Base-by-base conservation (phyloP, 1,140 invertebrate genomes). In the Radopholus similis region DNA sequence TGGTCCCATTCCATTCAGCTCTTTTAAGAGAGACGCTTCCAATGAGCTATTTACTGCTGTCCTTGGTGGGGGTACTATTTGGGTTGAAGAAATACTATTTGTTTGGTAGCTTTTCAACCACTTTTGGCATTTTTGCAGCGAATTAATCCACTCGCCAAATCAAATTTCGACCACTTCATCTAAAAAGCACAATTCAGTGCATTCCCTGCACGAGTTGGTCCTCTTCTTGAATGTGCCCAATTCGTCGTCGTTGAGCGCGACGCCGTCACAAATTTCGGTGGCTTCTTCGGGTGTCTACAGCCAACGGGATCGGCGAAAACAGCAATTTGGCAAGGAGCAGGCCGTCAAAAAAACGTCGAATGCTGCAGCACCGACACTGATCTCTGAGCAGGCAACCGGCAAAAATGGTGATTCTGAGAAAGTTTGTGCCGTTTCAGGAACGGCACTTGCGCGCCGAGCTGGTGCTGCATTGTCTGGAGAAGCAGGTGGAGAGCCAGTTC, bases 401-500 rank as follows among this genome's bases (percentile, higher is more conserved):
- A 18, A 42, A 42, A 1, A 13, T 42, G 38, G 11, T 42, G 38
- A 42, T 42, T n/a, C 11, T 42, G 11, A 40, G 11, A 42, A 15
- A 47, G 26, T 47, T 15, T 30, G 0, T 42, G 26, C 23, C 35
- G 4, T 47, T 53, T 49, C 40, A 73, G 68, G 68, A 72, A 40
- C 68, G 54, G 26, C 44, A 54, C 26, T 40, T 70, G 26, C 68
- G 68, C 35, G 64, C 68, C 44, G 68, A 70, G 30, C 30, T 70
- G 35, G 70, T 53, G 30, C 49, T 70, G 40, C 68, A 72, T 42
- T 55, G 68, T 18, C 28, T 70, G 9, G 68, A 70, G 28, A 56
- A 70, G 26, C 35, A 23, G 30, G 35, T 70, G 11, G 53, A 47
- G 53, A 54, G 49, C 18, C 38, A 37, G 15, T 72, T 53, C 23